Evolutionary conservation across 2,888 invertebrate genomes (phyloP).

Genomic region (Oscheius sp.): DNA sequence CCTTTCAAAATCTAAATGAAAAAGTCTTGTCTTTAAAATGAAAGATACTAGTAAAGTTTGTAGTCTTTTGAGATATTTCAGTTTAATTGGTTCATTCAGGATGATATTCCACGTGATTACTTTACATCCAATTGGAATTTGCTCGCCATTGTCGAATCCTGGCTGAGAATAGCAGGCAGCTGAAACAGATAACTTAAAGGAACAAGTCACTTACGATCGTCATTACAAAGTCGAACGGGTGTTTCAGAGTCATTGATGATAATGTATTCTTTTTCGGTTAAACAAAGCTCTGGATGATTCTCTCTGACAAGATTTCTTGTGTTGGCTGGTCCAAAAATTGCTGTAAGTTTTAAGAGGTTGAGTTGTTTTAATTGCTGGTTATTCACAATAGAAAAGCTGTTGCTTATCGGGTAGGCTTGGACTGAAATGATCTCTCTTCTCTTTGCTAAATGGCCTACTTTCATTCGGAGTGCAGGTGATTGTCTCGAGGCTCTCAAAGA

Average conservation of each 20-base stretch:
- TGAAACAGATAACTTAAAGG: too few relatives aligned
- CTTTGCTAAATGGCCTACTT: neutral
- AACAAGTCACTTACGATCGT: neutral
- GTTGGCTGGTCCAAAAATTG: neutral
- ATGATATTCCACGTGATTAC: neutral
- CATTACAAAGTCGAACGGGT: neutral
- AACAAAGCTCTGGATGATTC: neutral
- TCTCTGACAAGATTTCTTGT: neutral
- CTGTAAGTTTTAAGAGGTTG: neutral
- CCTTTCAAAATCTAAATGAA: too few relatives aligned
- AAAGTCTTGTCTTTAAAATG: too few relatives aligned
- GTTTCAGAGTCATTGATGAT: neutral
- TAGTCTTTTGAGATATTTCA: neutral
- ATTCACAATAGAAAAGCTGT: neutral
- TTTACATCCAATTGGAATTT: neutral
- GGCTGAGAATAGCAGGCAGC: neutral
- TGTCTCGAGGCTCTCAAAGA: neutral
- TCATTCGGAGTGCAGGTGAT: neutral
- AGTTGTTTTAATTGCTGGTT: neutral
- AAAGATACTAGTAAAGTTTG: too few relatives aligned
- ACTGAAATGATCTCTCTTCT: neutral
- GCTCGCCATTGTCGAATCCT: too few relatives aligned
- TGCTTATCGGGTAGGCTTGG: neutral
- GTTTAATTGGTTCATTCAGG: neutral
- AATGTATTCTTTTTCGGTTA: neutral